phyloP scores from a whole-genome alignment of 2,888 invertebrate species.

The Lasioglossum oenotherae region DNA sequence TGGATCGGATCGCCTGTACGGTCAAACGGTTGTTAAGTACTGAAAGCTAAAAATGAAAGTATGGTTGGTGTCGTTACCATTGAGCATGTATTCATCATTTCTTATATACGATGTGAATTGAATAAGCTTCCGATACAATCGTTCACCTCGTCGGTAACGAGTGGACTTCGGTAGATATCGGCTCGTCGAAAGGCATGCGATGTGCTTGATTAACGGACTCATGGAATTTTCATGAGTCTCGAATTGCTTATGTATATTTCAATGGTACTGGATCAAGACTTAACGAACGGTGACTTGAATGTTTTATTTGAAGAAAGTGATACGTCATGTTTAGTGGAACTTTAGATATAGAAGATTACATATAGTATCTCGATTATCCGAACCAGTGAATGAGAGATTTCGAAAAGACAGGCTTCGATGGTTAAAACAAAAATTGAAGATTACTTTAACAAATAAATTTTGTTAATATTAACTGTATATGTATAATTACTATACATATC shows the following conservation, averaged over 20 bases:
- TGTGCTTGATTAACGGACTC: neutral
- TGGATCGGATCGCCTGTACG: neutral
- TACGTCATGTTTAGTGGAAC: neutral
- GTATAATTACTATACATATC: no score
- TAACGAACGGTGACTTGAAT: neutral
- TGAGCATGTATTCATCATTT: neutral
- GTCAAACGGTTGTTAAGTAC: neutral
- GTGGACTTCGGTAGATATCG: neutral
- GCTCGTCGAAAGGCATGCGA: neutral
- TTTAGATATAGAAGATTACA: neutral
- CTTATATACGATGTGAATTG: neutral
- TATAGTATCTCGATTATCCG: no score
- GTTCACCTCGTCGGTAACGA: neutral
- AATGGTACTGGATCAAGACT: neutral
- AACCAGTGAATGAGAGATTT: no score
- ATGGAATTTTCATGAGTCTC: neutral
- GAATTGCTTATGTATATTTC: constrained; percentile 20
- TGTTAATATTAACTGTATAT: no score
- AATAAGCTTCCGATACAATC: neutral
- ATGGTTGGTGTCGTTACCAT: neutral
- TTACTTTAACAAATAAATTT: no score
- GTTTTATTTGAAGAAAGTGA: neutral
- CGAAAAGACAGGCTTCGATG: no score
- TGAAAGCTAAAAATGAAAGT: neutral
- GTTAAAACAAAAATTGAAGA: no score